Evolutionary conservation across 2,113 vertebrate genomes (phyloP).

Genomic region (Gyps fulvus): DNA sequence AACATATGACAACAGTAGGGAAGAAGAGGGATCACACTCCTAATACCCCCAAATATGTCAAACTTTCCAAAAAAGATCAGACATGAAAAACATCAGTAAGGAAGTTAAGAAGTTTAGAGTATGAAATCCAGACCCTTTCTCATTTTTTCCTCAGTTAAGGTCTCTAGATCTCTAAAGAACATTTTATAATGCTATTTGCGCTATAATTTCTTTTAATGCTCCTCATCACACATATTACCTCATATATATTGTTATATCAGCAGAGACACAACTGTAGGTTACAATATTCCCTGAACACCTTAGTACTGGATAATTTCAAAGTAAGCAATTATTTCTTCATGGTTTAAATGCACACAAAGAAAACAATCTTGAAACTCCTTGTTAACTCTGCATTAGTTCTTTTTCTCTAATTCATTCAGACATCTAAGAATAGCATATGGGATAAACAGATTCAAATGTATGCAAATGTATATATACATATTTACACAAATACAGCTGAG

Average conservation of each 20-base stretch:
- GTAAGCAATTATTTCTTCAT: background rate
- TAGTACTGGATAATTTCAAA: background rate
- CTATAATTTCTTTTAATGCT: background rate
- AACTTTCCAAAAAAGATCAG: background rate
- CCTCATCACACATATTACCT: background rate
- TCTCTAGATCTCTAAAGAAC: background rate
- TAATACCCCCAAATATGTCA: background rate
- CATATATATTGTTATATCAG: background rate
- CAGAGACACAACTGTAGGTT: background rate
- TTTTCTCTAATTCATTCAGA: slow-evolving; percentile 3
- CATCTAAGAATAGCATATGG: background rate
- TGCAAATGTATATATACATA: slow-evolving; percentile 1
- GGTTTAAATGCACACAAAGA: background rate
- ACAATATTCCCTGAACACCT: background rate
- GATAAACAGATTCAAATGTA: slow-evolving; percentile 34
- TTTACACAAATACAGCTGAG: slow-evolving; percentile 24
- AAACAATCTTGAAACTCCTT: background rate
- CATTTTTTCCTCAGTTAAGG: background rate
- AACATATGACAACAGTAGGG: background rate
- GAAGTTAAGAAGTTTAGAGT: background rate
- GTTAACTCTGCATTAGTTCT: background rate
- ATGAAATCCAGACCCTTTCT: background rate
- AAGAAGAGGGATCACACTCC: background rate
- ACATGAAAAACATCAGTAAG: background rate
- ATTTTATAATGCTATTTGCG: background rate